A percentile compares a stretch with the other conserved stretches of the same genome.
Evolutionary conservation across 1,140 invertebrate species (phyloP).

Genomic region (Stratiolaelaps scimitus): DNA sequence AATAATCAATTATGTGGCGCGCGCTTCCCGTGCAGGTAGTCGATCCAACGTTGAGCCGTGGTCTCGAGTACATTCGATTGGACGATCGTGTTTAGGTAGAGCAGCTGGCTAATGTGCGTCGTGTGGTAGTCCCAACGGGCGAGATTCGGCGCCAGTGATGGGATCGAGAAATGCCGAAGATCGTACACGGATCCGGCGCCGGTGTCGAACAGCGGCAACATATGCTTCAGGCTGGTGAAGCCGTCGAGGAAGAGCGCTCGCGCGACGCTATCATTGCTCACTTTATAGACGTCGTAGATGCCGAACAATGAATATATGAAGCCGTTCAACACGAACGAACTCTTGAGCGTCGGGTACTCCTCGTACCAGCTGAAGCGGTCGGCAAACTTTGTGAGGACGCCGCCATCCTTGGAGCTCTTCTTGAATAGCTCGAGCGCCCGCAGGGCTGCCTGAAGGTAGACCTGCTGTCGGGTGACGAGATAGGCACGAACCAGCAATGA

Average conservation of each 20-base stretch:
- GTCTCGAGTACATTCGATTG: conserved; percentile 61
- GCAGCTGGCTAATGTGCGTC: conserved; percentile 90
- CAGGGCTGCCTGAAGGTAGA: conserved; percentile 65
- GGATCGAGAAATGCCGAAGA: conserved; percentile 72
- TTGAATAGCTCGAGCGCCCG: conserved; percentile 67
- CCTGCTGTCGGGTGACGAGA: conserved; percentile 57
- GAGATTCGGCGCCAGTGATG: conserved; percentile 69
- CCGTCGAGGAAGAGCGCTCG: conserved; percentile 66
- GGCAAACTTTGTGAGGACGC: conserved; percentile 70
- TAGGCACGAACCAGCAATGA: conserved; percentile 81
- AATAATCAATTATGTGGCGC: conserved; percentile 67
- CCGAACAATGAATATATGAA: conserved; percentile 96
- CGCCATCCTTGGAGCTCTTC: conserved; percentile 51
- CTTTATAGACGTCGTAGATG: conserved; percentile 62
- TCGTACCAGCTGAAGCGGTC: conserved; percentile 82
- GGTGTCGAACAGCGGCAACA: conserved; percentile 84
- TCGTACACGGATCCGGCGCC: conserved; percentile 95
- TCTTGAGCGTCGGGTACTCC: conserved; percentile 90
- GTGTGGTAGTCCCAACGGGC: conserved; percentile 93
- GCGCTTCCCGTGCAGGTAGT: conserved; percentile 85
- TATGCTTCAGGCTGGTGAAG: conserved; percentile 70
- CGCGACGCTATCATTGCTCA: conserved; percentile 48
- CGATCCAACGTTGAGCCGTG: conserved; percentile 82
- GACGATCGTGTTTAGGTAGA: conserved; percentile 74
- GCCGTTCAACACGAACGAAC: conserved; percentile 92